Conservation (phyloP, 2,888 invertebrate species). For the Hemithea aestivaria region DNA sequence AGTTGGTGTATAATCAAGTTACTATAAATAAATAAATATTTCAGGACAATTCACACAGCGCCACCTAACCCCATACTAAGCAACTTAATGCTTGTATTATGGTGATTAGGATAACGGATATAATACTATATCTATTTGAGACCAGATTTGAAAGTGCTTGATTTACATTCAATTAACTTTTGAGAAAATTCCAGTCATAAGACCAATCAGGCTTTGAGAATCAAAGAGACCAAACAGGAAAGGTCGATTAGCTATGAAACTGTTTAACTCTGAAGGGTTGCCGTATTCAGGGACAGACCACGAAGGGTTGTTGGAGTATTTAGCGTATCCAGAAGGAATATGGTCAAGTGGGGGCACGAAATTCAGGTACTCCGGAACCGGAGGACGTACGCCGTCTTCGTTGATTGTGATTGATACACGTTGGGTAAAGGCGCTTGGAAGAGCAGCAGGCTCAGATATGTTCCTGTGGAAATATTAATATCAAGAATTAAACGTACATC, state of each 20-base stretch:
- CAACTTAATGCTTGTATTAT: too few relatives aligned
- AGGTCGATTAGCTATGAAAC: constrained; percentile 21
- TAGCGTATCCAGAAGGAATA: constrained; percentile 9
- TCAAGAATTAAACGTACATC: background rate
- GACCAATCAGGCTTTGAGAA: background rate
- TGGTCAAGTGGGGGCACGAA: background rate
- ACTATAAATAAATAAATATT: too few relatives aligned
- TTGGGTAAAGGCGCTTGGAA: constrained; percentile 28
- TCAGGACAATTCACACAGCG: too few relatives aligned
- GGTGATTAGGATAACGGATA: too few relatives aligned
- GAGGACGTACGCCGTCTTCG: constrained; percentile 14
- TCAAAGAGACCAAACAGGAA: constrained; percentile 20
- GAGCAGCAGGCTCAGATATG: constrained; percentile 29
- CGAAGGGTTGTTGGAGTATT: too few relatives aligned
- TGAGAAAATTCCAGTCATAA: too few relatives aligned
- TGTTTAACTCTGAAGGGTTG: constrained; percentile 3
- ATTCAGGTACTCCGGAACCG: constrained; percentile 8
- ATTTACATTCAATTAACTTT: too few relatives aligned
- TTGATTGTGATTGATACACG: constrained; percentile 24
- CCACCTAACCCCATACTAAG: too few relatives aligned
- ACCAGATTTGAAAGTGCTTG: too few relatives aligned
- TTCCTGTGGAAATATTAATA: constrained; percentile 13
- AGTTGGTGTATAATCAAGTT: too few relatives aligned
- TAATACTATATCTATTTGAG: too few relatives aligned
- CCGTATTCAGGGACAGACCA: too few relatives aligned